Percentiles rank a stretch among this genome's conserved stretches.
phyloP scores from a whole-genome alignment of 1,140 invertebrate species.

The Drosophila mojavensis region DNA sequence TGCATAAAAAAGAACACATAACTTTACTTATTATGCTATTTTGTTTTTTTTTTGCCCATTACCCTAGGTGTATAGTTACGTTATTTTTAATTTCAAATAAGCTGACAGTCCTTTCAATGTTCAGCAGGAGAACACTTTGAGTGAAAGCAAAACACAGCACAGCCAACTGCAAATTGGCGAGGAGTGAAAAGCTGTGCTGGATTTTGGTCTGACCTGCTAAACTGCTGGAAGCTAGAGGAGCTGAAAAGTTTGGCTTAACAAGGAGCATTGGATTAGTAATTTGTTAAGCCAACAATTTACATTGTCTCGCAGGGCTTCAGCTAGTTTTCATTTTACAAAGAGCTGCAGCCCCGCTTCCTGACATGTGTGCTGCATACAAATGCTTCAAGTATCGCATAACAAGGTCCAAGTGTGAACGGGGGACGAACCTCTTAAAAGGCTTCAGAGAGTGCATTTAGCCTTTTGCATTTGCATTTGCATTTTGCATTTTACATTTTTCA shows the following conservation, averaged over 20 bases:
- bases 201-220: background rate
- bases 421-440: constrained; percentile 36
- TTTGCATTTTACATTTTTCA: constrained; percentile 5
- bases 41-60: background rate
- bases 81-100: too few species aligned
- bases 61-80: background rate
- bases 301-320: constrained; percentile 62
- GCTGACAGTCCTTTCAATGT: too few species aligned
- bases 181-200: background rate
- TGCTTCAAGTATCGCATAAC: constrained; percentile 46
- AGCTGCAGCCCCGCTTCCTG: background rate
- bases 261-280: constrained; percentile 68
- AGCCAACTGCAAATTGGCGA: background rate
- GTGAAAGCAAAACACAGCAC: background rate
- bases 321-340: constrained; percentile 48
- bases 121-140: too few species aligned
- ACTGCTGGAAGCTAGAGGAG: constrained; percentile 1
- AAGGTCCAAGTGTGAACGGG: constrained; percentile 6
- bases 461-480: constrained; percentile 5
- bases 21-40: background rate
- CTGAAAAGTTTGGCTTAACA: constrained; percentile 8
- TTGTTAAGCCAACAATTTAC: constrained; percentile 78
- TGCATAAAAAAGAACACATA: constrained; percentile 1
- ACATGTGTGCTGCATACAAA: background rate
- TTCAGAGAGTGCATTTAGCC: constrained; percentile 37